Evolutionary conservation across 2,113 vertebrate species (phyloP).

Genomic region (Suncus etruscus): DNA sequence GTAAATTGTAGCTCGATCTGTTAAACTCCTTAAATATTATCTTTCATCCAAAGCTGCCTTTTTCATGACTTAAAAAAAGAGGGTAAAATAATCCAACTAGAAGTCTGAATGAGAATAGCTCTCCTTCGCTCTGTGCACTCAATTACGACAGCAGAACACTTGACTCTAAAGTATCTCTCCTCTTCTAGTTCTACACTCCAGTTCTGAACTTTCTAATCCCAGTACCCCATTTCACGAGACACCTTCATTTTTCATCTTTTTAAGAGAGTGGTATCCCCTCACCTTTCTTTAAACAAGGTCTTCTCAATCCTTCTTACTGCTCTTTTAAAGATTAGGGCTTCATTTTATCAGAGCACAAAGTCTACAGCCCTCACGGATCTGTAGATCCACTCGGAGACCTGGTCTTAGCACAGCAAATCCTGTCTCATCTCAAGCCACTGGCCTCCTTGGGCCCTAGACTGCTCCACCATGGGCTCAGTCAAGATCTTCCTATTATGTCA

Average conservation of each 20-base stretch:
- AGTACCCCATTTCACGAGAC: background rate
- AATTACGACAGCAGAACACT: background rate
- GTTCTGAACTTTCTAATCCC: background rate
- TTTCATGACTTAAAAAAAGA: background rate
- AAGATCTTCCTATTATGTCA: background rate
- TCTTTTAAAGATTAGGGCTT: background rate
- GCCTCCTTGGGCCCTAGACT: background rate
- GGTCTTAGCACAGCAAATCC: background rate
- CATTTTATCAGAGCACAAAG: background rate
- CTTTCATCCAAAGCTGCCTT: constrained; percentile 25
- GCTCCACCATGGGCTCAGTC: background rate
- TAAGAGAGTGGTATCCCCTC: background rate
- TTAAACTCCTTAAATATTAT: constrained; percentile 28
- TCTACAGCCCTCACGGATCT: background rate
- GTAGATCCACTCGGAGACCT: background rate
- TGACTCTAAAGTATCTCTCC: background rate
- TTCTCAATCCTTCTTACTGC: background rate
- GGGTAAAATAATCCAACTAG: constrained; percentile 17
- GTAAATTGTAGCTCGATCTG: background rate
- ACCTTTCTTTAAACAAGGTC: background rate
- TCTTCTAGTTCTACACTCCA: background rate
- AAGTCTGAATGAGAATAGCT: background rate
- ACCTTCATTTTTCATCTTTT: background rate
- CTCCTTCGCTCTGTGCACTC: background rate
- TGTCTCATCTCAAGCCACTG: background rate